Base-by-base conservation (phyloP, 2,113 vertebrate genomes). In the Synodontis membranacea region DNA sequence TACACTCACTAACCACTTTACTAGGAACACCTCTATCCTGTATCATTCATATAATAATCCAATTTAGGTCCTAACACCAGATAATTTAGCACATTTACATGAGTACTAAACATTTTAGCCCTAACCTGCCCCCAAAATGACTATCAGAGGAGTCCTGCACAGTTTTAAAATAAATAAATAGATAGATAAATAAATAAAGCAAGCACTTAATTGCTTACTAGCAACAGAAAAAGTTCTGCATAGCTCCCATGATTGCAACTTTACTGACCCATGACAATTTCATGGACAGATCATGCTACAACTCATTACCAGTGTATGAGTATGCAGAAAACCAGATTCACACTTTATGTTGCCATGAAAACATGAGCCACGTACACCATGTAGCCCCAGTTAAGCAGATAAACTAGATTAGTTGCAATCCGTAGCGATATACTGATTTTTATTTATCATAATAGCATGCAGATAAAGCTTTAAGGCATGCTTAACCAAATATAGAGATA, bases 381-480 rank as follows among this genome's bases (percentile, higher is more conserved):
- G 14, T 39, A 31, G 50, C 42, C 54, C 21, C 56, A 46, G 48
- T 58, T 31, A 74, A 88, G 89, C 87, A 88, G 79, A 88, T 46
- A 78, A 60, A 84, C 80, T 82, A 50, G 34, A 90, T 89, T 88
- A 86, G 87, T 86, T 84, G 84, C 87, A 90, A 86, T 88, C 82
- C 58, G 31, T 84, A 89, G 86, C 85, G 78, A 88, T 82, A 91
- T 90, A 84, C 82, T 66, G 81, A 83, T 86, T 92, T 90, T 86
- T 52, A 23, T 89, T 86, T 89, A 90, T 87, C 89, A 82, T 64
- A 66, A 39, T 85, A 88, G 60, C 48, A 86, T 90, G 89, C 89
- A 89, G 79, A 68, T 62, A 86, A 85, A 74, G 78, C 58, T 87
- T 85, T 84, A 89, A 89, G 84, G 81, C 91, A 92, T 92, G 91